These are phyloP conservation scores for Catharus ustulatus DNA, from an alignment of 2,797 vertebrate species.

Conservation along the genomic window DNA sequence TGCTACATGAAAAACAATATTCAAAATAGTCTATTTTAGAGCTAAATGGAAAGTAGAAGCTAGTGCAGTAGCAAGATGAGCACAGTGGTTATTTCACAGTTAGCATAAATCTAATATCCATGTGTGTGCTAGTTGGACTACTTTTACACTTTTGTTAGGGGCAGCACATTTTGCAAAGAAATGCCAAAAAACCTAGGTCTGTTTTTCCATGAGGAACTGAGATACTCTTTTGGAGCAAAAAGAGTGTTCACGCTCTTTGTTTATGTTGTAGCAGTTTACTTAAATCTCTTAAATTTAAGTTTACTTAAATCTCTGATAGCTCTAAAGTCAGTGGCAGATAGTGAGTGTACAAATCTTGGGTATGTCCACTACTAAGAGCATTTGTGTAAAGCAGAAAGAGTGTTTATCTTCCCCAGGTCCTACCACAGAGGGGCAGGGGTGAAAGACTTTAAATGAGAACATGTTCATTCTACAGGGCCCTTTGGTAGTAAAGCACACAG, in stretches of 20 bases:
- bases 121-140: not conserved
- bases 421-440: not conserved
- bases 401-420: not conserved
- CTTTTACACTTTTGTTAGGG: not conserved
- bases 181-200: not conserved
- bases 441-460: not conserved
- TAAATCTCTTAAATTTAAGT: not conserved
- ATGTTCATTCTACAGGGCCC: not conserved
- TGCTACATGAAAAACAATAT: not conserved
- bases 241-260: not conserved
- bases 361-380: not conserved
- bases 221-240: not conserved
- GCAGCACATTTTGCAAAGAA: not conserved
- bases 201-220: not conserved
- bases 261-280: not conserved
- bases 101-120: not conserved
- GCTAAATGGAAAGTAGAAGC: not conserved
- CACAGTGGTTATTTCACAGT: not conserved
- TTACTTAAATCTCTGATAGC: not conserved
- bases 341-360: not conserved
- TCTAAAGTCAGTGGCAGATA: not conserved
- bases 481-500: not conserved
- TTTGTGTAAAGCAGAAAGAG: not conserved
- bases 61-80: not conserved
- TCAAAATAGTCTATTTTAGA: not conserved